A percentile compares a stretch with the other conserved stretches of the same genome.
phyloP scores from a whole-genome alignment of 1,140 invertebrate genomes.

The Platyscapa corneri region DNA sequence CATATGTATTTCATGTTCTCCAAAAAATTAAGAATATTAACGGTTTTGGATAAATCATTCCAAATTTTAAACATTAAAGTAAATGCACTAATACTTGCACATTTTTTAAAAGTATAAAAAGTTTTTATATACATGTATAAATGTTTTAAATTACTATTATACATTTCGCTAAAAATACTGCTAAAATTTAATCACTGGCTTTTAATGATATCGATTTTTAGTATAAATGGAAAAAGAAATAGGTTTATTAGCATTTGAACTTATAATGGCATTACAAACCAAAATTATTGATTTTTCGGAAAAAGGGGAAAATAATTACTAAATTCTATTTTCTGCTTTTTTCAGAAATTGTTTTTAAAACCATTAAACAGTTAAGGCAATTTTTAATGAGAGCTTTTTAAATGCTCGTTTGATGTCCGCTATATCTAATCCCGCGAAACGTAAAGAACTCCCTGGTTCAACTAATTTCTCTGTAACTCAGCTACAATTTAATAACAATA shows the following conservation, averaged over 20 bases:
- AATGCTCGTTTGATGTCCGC: no score
- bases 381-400: no score
- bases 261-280: constrained; percentile 8
- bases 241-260: constrained; percentile 32
- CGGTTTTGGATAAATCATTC: constrained; percentile 29
- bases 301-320: neutral
- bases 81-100: constrained; percentile 11
- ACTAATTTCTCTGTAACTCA: no score
- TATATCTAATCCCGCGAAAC: no score
- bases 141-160: constrained; percentile 25
- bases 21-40: constrained; percentile 47
- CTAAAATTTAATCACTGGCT: constrained; percentile 4
- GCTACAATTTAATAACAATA: no score
- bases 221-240: neutral
- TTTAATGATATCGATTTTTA: constrained; percentile 18
- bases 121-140: constrained; percentile 39
- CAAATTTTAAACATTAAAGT: neutral
- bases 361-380: no score
- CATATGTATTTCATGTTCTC: constrained; percentile 22
- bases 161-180: constrained; percentile 29
- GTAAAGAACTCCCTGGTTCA: no score
- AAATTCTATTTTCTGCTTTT: neutral
- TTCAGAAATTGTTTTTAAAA: neutral
- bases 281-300: neutral
- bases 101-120: constrained; percentile 29